Percentiles rank a stretch among this genome's conserved stretches.
Evolutionary conservation across 2,888 invertebrate species (phyloP).

Genomic region (Troides helena): DNA sequence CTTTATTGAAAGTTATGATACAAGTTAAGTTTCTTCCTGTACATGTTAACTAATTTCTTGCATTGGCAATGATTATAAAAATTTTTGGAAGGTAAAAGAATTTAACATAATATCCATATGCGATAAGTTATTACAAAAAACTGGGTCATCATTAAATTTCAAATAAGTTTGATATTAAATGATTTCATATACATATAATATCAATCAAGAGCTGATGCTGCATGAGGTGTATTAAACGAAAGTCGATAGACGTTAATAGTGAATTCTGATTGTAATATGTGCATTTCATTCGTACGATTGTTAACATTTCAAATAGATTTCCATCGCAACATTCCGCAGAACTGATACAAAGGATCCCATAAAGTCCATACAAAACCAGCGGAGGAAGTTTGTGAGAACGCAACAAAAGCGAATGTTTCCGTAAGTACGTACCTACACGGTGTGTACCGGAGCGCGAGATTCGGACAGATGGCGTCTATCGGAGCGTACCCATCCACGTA

Average conservation of each 20-base stretch:
- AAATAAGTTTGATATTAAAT: too few species aligned
- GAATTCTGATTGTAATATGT: neutral
- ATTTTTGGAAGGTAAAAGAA: too few species aligned
- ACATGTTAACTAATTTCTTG: too few species aligned
- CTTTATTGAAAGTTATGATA: too few species aligned
- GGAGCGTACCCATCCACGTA: conserved; percentile 29
- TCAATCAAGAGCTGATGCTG: too few species aligned
- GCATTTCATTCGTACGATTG: neutral
- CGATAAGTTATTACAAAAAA: too few species aligned
- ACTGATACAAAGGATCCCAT: conserved; percentile 7
- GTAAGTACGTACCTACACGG: conserved; percentile 21
- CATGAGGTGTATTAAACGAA: too few species aligned
- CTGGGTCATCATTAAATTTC: too few species aligned
- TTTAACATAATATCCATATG: too few species aligned
- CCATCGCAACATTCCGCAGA: neutral
- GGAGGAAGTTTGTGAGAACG: conserved; percentile 13
- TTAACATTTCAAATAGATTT: neutral
- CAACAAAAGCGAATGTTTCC: conserved; percentile 24
- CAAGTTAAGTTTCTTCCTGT: too few species aligned
- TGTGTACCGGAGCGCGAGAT: conserved; percentile 30
- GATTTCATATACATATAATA: too few species aligned
- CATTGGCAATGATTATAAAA: too few species aligned
- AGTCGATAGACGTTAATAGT: neutral
- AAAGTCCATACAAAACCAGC: conserved; percentile 17
- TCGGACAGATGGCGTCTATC: conserved; percentile 30